Evolutionary conservation across 2,797 vertebrate species (phyloP).

Genomic region (Halcyon badia): DNA sequence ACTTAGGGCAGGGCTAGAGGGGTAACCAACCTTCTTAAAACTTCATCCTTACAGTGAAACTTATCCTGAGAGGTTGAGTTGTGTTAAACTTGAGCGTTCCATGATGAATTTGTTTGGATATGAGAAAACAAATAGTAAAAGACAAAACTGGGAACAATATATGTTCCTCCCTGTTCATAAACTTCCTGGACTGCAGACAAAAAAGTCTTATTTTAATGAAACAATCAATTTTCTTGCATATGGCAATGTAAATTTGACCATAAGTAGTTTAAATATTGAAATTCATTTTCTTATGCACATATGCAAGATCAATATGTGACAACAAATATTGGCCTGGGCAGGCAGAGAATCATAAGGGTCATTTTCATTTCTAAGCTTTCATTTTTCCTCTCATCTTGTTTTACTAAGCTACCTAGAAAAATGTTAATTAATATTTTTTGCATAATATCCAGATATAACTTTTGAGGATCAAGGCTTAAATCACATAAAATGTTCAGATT

Average conservation of each 20-base stretch:
- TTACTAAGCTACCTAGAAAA: background rate
- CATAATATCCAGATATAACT: background rate
- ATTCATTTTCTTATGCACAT: background rate
- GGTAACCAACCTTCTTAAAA: background rate
- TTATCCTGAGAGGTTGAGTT: background rate
- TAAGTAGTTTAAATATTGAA: slow-evolving; percentile 8
- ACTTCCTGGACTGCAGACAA: background rate
- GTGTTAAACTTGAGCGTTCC: background rate
- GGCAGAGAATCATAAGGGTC: background rate
- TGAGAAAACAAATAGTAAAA: background rate
- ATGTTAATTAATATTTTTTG: background rate
- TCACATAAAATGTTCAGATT: background rate
- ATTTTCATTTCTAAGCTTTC: slow-evolving; percentile 6
- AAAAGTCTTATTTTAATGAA: background rate
- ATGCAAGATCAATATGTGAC: background rate
- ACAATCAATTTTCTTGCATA: background rate
- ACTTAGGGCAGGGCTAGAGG: too few species aligned
- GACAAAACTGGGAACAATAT: background rate
- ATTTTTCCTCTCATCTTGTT: background rate
- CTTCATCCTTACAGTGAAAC: background rate
- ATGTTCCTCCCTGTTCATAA: background rate
- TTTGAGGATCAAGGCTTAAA: background rate
- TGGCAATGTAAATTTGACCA: background rate
- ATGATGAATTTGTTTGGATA: background rate
- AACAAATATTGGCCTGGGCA: background rate